Percentiles rank a stretch among this genome's conserved stretches.
phyloP scores from a whole-genome alignment of 23 tunicate species.

The Corella eumyota region DNA sequence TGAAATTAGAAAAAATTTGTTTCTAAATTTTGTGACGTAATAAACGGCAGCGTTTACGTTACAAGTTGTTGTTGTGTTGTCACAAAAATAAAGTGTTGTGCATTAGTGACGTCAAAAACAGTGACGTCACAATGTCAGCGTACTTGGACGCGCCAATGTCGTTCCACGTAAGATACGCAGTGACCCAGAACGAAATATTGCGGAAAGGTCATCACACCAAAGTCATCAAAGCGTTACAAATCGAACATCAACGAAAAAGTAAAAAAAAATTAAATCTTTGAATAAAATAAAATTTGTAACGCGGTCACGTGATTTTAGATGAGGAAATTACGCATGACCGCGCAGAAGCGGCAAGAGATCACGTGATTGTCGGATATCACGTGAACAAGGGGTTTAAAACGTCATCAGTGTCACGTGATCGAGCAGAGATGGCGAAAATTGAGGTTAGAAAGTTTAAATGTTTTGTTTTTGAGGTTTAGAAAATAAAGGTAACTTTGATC shows the following conservation, averaged over 20 bases:
- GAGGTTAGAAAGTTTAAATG: constrained; percentile 14
- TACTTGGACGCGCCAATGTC: too few relatives aligned
- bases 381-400: constrained; percentile 2
- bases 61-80: too few relatives aligned
- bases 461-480: too few relatives aligned
- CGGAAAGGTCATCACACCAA: constrained; percentile 36
- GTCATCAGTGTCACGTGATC: constrained; percentile 32
- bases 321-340: constrained; percentile 42
- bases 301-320: constrained; percentile 5
- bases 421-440: constrained; percentile 21
- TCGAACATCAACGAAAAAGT: constrained; percentile 36
- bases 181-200: constrained; percentile 17
- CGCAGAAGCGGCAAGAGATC: constrained; percentile 39
- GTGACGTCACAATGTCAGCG: too few relatives aligned
- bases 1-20: too few relatives aligned
- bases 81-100: too few relatives aligned
- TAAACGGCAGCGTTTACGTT: too few relatives aligned
- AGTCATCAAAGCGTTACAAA: constrained; percentile 18
- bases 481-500: too few relatives aligned
- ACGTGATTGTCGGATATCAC: constrained; percentile 19
- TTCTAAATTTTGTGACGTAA: too few relatives aligned
- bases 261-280: background rate
- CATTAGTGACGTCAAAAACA: too few relatives aligned
- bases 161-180: constrained; percentile 26
- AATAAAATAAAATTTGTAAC: background rate